Conservation (phyloP, 2,797 vertebrate species). For the Acrossocheilus wenchowensis region DNA sequence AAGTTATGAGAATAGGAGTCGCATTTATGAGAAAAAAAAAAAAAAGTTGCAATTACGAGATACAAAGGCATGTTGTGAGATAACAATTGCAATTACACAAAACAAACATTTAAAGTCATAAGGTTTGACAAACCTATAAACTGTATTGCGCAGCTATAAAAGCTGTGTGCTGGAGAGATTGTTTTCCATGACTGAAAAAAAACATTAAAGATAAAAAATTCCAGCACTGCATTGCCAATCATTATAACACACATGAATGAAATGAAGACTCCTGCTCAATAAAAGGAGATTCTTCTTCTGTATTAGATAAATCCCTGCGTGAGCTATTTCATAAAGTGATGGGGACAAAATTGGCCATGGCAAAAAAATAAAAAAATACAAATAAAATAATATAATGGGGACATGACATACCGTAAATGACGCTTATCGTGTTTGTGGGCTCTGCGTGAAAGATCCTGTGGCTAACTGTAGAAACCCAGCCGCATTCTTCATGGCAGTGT, state of each 20-base stretch:
- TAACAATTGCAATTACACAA: not conserved
- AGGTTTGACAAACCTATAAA: not conserved
- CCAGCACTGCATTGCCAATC: not conserved
- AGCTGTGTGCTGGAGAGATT: not conserved
- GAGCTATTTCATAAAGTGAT: not conserved
- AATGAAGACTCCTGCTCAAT: not conserved
- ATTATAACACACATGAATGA: not conserved
- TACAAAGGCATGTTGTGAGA: not conserved
- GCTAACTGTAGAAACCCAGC: conserved; percentile 6
- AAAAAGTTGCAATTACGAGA: not conserved
- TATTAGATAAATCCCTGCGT: not conserved
- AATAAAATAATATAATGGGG: not conserved
- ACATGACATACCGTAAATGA: not conserved
- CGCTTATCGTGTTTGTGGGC: conserved; percentile 3
- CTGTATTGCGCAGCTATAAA: too few species aligned
- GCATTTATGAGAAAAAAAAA: not conserved
- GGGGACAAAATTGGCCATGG: not conserved
- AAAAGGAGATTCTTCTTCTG: not conserved
- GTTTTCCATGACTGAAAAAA: not conserved
- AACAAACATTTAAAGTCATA: not conserved
- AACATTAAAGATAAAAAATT: not conserved
- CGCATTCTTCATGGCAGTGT: conserved; percentile 32
- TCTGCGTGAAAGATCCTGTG: conserved; percentile 22
- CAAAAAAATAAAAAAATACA: not conserved
- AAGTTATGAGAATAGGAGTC: not conserved